Base-by-base conservation (phyloP, 2,797 vertebrate species). In the Pogoniulus pusillus region DNA sequence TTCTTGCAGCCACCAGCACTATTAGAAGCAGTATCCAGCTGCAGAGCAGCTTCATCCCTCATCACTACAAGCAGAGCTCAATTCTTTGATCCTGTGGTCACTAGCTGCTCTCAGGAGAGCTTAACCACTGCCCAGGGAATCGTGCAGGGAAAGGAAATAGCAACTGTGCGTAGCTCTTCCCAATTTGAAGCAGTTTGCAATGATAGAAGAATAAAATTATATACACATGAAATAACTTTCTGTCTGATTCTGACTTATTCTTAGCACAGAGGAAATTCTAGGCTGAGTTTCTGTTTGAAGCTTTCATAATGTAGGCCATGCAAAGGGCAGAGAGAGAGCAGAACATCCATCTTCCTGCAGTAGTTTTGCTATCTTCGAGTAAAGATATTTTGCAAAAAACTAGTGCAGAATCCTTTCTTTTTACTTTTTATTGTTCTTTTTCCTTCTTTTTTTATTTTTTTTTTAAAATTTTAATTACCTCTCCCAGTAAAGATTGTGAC, bases 41-140 rank as follows among this genome's bases (percentile, higher is more conserved):
- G 72, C 30, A 45, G 34, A 55, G 72, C 51, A 53, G 37, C 66
- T 51, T 55, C 63, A 4, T 55, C 64, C 32, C 32, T 30, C 66
- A 2, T 0, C 0, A 65, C 4, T 1, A 4, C 65, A 43, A 63
- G 23, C 0, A 2, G 22, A 29, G 16, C 54, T 73, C 64, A 60
- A 11, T n/a, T 57, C 26, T 29, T 30, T 26, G 74, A 47, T 70
- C 69, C 57, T 68, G 58, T 0, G 1, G 51, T 27, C 86, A 30
- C 62, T 45, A 19, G 17, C 26, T 73, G 43, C 68, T 70, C 87
- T 30, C 53, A 60, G 34, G 57, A 76, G 77, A 87, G 43, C 60
- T 63, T 63, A 53, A 2, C 23, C 4, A 5, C 77, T 43, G n/a
- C 37, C 71, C 69, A 86, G 37, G 60, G 53, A 68, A 30, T 26